These are phyloP conservation scores for Plecotus auritus DNA, from an alignment of 2,113 vertebrate species.

Conservation along the genomic window DNA sequence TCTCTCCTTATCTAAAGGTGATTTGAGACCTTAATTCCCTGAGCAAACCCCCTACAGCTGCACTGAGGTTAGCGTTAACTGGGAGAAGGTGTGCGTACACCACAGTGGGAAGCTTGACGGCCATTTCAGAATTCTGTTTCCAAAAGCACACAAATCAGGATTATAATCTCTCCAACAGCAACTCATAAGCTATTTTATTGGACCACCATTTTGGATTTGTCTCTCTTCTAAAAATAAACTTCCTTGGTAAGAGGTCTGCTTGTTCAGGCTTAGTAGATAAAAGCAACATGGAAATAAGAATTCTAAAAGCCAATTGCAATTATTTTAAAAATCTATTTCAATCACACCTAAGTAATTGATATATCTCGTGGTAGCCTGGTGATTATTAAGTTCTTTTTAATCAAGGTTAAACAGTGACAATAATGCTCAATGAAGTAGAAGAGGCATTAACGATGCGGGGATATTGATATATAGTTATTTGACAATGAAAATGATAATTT, in stretches of 20 bases:
- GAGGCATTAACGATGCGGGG: neutral
- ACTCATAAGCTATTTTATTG: neutral
- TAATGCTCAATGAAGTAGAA: neutral
- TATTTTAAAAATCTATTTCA: neutral
- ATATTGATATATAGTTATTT: neutral
- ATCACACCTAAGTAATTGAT: neutral
- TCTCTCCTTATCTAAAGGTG: neutral
- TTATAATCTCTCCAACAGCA: neutral
- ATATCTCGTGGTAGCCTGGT: neutral
- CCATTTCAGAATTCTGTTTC: neutral
- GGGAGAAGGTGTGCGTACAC: neutral
- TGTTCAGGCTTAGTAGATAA: neutral
- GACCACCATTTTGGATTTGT: neutral
- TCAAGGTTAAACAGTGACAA: neutral
- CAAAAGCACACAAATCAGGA: neutral
- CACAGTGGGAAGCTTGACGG: neutral
- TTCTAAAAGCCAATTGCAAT: neutral
- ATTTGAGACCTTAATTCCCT: neutral
- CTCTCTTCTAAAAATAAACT: neutral
- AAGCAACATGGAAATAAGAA: neutral
- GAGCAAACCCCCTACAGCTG: neutral
- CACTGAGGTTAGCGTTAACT: neutral
- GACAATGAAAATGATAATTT: neutral
- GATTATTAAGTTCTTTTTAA: neutral
- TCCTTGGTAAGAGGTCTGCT: neutral